These are phyloP conservation scores for Dicrurus megarhynchus DNA, from an alignment of 2,113 vertebrate genomes.

Conservation along the genomic window DNA sequence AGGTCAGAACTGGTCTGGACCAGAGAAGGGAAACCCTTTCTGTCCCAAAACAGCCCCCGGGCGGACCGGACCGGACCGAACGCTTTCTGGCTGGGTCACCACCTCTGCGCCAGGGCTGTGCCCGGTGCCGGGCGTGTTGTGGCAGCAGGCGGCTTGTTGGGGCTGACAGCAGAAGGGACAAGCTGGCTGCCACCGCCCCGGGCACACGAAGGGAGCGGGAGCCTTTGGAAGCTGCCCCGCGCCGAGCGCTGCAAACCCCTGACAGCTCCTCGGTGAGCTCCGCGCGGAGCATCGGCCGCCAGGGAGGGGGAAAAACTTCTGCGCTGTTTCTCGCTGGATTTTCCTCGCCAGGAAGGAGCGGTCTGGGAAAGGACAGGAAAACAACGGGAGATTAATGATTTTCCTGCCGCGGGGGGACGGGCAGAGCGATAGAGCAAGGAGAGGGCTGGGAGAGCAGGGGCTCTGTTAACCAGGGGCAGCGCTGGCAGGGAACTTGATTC, in stretches of 20 bases:
- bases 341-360: neutral
- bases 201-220: neutral
- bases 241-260: fast-evolving
- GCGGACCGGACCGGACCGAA: neutral
- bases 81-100: neutral
- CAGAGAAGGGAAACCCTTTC: neutral
- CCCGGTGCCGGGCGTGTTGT: neutral
- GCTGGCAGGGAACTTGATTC: neutral
- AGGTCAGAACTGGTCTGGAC: neutral
- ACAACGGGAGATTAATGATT: neutral
- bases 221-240: neutral
- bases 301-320: neutral
- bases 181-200: neutral
- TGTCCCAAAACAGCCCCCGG: neutral
- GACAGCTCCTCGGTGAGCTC: neutral
- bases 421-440: neutral
- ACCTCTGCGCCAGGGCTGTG: neutral
- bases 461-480: neutral
- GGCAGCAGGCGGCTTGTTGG: conserved; percentile 17
- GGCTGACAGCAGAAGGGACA: neutral
- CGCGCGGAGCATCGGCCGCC: fast-evolving
- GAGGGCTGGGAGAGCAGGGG: neutral
- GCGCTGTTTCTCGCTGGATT: neutral
- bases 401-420: neutral
- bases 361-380: neutral